These are phyloP conservation scores for Dryococelus australis DNA, from an alignment of 2,888 invertebrate genomes.

Conservation along the genomic window DNA sequence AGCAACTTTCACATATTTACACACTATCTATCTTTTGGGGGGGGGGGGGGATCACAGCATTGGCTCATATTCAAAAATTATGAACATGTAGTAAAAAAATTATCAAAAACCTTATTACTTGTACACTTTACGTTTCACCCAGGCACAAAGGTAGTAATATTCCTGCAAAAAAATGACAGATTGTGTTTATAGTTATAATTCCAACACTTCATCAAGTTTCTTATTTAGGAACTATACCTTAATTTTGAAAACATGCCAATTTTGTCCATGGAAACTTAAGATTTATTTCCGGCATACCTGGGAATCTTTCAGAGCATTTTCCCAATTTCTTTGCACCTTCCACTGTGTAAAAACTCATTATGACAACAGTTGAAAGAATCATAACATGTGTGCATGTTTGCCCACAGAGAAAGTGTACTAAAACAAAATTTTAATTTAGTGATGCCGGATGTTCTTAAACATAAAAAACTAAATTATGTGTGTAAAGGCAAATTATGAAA, in stretches of 20 bases:
- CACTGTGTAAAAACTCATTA: neutral
- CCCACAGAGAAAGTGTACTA: too few species aligned
- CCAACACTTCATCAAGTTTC: neutral
- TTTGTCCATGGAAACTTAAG: neutral
- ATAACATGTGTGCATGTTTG: too few species aligned
- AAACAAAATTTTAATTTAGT: too few species aligned
- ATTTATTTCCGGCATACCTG: neutral
- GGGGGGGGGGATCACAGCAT: neutral
- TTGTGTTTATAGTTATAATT: neutral
- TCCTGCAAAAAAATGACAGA: neutral
- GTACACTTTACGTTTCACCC: neutral
- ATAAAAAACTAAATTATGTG: too few species aligned
- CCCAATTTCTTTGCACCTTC: neutral
- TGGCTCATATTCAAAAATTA: slow-evolving; percentile 4
- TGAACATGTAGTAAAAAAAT: neutral
- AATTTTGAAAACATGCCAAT: slow-evolving; percentile 16
- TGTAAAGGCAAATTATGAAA: too few species aligned
- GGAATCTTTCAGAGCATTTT: neutral
- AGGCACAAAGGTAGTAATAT: neutral
- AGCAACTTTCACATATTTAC: neutral
- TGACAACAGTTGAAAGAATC: too few species aligned
- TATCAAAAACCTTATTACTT: neutral
- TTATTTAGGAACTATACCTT: neutral
- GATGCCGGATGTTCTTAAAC: too few species aligned
- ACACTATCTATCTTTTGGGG: neutral